phyloP scores from a whole-genome alignment of 1,140 invertebrate species.

The Arctopsyche grandis region DNA sequence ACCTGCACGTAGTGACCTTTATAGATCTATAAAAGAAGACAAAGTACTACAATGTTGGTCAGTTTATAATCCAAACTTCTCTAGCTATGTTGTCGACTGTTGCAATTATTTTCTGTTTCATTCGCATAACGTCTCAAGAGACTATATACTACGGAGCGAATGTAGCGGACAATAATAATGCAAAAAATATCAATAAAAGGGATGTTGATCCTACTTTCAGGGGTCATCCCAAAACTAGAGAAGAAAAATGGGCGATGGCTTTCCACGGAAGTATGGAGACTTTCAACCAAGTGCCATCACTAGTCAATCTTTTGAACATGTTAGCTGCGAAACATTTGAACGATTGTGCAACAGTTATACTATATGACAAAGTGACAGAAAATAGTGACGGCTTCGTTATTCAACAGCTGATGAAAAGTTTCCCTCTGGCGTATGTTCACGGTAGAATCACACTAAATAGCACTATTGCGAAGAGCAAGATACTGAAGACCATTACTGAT shows the following conservation, averaged over 20 bases:
- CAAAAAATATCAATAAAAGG: slow-evolving; percentile 54
- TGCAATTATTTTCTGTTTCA: neutral
- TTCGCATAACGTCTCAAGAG: slow-evolving; percentile 38
- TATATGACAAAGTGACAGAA: slow-evolving; percentile 70
- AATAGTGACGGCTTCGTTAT: slow-evolving; percentile 66
- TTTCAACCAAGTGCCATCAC: slow-evolving; percentile 65
- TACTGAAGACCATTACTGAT: slow-evolving; percentile 58
- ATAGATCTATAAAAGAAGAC: slow-evolving; percentile 15
- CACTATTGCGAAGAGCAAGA: slow-evolving; percentile 57
- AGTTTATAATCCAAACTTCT: neutral
- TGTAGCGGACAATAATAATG: neutral
- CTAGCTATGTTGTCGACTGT: neutral
- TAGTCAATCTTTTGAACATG: slow-evolving; percentile 68
- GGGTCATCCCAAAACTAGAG: slow-evolving; percentile 67
- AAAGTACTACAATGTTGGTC: neutral
- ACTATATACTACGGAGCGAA: slow-evolving; percentile 40
- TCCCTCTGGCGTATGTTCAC: slow-evolving; percentile 69
- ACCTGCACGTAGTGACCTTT: slow-evolving; percentile 61
- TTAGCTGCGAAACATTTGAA: slow-evolving; percentile 68
- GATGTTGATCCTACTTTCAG: slow-evolving; percentile 62
- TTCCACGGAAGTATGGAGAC: slow-evolving; percentile 60
- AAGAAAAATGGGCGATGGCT: slow-evolving; percentile 65
- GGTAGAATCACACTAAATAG: slow-evolving; percentile 66
- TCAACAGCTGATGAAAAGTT: slow-evolving; percentile 68
- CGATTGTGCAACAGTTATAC: slow-evolving; percentile 70